Base-by-base conservation (phyloP, 2,113 vertebrate genomes). In the Atrichornis clamosus region DNA sequence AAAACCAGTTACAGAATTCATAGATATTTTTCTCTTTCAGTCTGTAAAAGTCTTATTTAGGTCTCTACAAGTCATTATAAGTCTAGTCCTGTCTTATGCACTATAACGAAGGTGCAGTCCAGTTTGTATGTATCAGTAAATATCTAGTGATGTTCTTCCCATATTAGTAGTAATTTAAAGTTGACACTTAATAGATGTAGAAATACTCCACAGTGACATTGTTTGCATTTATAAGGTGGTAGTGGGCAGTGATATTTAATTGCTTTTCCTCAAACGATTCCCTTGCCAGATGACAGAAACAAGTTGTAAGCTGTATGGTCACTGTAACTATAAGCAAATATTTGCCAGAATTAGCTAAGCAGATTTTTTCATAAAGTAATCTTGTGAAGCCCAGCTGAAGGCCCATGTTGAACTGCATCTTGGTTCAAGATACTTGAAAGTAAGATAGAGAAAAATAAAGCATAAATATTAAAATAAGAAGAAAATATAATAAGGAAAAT, bases 171-270 rank as follows among this genome's bases (percentile, higher is more conserved):
- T 41, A 88, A 95, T 90, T 91, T 73, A 76, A 70, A 67, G 13
- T 33, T 93, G 19, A 7, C 62, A 76, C 27, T 90, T 95, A 79
- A 76, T 44, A 67, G 56, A 80, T 42, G n/a, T n/a, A 87, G 49
- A 91, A 58, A 46, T 78, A 85, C 30, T 87, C 35, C 14, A 77
- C 37, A 39, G 37, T 64, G 10, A 11, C 87, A 41, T 23, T 95
- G 14, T 93, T 97, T 91, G 83, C 22, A 86, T 68, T 92, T 87
- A 65, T 64, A n/a, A 96, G 50, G 49, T 85, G n/a, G 70, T 91
- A 62, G 64, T 41, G 27, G 87, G 41, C 24, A 90, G 47, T 62
- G 37, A 26, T 84, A 89, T 88, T 96, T 95, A 96, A 95, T 86
- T 95, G 19, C n/a, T 93, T 89, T 87, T 92, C 73, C 47, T 95